Conservation (phyloP, 2,888 invertebrate genomes). For the Oscheius sp. region DNA sequence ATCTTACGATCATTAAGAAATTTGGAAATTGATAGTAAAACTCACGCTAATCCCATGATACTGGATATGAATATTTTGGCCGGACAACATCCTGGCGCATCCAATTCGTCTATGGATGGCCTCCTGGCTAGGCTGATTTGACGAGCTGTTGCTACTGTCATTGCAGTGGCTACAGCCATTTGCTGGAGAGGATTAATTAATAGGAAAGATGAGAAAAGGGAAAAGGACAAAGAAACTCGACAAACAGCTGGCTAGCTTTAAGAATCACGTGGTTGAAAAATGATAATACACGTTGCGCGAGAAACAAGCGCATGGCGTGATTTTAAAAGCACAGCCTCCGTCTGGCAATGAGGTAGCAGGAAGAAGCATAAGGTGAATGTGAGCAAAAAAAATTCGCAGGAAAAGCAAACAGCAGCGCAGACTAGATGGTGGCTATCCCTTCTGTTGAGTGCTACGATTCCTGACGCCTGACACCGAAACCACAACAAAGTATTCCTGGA, state of each 20-base stretch:
- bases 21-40: slow-evolving; percentile 12
- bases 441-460: slow-evolving; percentile 13
- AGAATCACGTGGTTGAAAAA: slow-evolving; percentile 25
- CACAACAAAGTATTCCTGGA: not conserved
- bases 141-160: slow-evolving; percentile 32
- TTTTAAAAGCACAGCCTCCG: slow-evolving; percentile 15
- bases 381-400: slow-evolving; percentile 16
- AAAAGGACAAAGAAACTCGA: too few relatives aligned
- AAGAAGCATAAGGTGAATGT: slow-evolving; percentile 19
- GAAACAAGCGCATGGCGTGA: slow-evolving; percentile 7
- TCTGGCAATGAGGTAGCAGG: not conserved
- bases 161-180: slow-evolving; percentile 1
- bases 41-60: slow-evolving; percentile 67
- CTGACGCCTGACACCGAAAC: not conserved
- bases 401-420: slow-evolving; percentile 21
- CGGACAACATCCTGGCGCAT: slow-evolving; percentile 66
- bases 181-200: too few relatives aligned
- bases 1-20: not conserved
- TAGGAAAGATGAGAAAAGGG: too few relatives aligned
- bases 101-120: slow-evolving; percentile 46
- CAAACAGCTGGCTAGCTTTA: slow-evolving; percentile 21
- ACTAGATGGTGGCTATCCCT: slow-evolving; percentile 28
- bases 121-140: slow-evolving; percentile 34
- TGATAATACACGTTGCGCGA: slow-evolving; percentile 24
- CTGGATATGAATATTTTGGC: slow-evolving; percentile 68